These are phyloP conservation scores for Argopecten irradians DNA, from an alignment of 1,140 invertebrate genomes.

Conservation along the genomic window DNA sequence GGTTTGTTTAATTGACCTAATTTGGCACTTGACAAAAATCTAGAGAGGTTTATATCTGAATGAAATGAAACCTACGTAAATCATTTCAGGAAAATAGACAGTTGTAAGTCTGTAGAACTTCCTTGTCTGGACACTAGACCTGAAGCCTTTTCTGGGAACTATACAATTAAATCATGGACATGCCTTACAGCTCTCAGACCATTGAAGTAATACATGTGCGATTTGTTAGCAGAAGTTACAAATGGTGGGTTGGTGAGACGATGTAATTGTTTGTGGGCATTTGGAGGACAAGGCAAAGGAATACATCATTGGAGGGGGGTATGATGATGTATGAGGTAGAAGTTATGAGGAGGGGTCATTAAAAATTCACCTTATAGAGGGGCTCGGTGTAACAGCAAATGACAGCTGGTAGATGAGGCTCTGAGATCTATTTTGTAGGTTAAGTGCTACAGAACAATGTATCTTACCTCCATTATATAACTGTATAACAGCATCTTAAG, in stretches of 20 bases:
- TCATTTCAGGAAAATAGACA: not conserved
- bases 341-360: too few relatives aligned
- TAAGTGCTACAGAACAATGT: too few relatives aligned
- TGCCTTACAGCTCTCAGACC: not conserved
- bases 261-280: constrained; percentile 1
- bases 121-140: not conserved
- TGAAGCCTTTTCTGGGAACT: constrained; percentile 4
- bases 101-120: not conserved
- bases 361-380: too few relatives aligned
- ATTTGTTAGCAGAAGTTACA: not conserved
- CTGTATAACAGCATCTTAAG: too few relatives aligned
- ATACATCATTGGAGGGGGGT: too few relatives aligned
- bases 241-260: not conserved
- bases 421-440: too few relatives aligned
- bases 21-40: not conserved
- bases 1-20: not conserved
- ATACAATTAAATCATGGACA: not conserved
- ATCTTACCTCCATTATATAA: too few relatives aligned
- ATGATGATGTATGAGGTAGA: too few relatives aligned
- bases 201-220: not conserved
- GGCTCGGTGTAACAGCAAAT: too few relatives aligned
- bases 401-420: too few relatives aligned
- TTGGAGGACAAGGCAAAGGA: not conserved
- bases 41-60: not conserved
- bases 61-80: not conserved